Evolutionary conservation across 2,888 invertebrate genomes (phyloP), one percentile per base, ranked within the genome.

Genomic region (Panzeria rudis): DNA sequence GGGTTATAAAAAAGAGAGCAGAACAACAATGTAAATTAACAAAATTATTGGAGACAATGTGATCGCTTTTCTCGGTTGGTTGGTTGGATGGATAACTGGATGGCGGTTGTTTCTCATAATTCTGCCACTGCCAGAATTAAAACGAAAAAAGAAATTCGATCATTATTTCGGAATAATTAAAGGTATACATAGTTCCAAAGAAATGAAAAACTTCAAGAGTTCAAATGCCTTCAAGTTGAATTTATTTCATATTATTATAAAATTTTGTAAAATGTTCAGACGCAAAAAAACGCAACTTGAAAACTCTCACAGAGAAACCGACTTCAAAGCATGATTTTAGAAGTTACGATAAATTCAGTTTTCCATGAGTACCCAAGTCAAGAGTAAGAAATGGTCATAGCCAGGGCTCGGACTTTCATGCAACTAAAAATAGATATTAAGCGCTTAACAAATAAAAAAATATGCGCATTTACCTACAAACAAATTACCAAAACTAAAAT

Each of bases 141-240:
- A 52, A 56, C 29, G 20, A 44, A 50, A 44, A 17, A 72, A 75
- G 84, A 81, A 81, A 84, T 84, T 81, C 81, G 77, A 84, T 77
- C 61, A 81, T 72, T 32, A 41, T 80, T 79, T 56, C 29, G 6
- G 59, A 75, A 71, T 59, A 68, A 72, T 61, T n/a, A n/a, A n/a
- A n/a, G n/a, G n/a, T n/a, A n/a, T 23, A 72, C 15, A 44, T 3
- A 62, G 3, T 56, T 29, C n/a, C 56, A 20, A 0, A 15, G n/a
- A 35, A 8, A 32, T 47, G 32, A 11, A 47, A 47, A 56, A 38
- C 13, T 71, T 5, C 38, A 38, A 38, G 23, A 38, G 1, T 20
- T 17, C 13, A 64, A 25, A 41, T 38, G 25, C n/a, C 6, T 38
- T 13, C 5, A 23, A 66, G 20, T 32, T 44, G 15, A 41, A 52